phyloP scores from a whole-genome alignment of 1,140 invertebrate species.

The Campodea augens region DNA sequence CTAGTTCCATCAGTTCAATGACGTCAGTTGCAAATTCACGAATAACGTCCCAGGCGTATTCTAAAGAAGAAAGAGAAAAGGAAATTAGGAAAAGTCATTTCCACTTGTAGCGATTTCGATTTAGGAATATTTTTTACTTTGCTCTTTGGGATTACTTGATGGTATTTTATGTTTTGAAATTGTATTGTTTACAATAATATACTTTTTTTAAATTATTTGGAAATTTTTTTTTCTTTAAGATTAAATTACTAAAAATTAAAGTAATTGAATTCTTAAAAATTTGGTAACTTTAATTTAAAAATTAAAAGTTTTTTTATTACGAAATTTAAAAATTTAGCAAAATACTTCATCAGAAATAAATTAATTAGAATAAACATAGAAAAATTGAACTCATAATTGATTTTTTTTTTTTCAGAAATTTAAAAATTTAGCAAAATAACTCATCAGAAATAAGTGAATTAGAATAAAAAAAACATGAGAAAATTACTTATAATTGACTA shows the following conservation, averaged over 20 bases:
- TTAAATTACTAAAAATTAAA: no score
- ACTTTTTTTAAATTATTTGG: no score
- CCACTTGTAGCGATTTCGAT: no score
- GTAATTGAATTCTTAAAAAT: no score
- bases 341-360: background rate
- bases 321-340: background rate
- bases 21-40: slow-evolving; percentile 56
- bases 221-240: no score
- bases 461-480: background rate
- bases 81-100: background rate
- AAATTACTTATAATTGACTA: slow-evolving; percentile 7
- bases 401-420: no score
- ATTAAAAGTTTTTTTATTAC: no score
- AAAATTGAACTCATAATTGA: slow-evolving; percentile 2
- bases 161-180: no score
- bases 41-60: slow-evolving; percentile 78
- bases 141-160: no score
- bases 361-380: background rate
- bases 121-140: no score
- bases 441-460: background rate
- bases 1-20: background rate
- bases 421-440: slow-evolving; percentile 2
- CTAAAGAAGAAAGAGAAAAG: slow-evolving; percentile 26
- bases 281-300: no score
- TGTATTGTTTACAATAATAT: no score